Percentiles rank a stretch among this genome's conserved stretches.
phyloP scores from a whole-genome alignment of 1,140 invertebrate species.

The Eupristina koningsbergeri region DNA sequence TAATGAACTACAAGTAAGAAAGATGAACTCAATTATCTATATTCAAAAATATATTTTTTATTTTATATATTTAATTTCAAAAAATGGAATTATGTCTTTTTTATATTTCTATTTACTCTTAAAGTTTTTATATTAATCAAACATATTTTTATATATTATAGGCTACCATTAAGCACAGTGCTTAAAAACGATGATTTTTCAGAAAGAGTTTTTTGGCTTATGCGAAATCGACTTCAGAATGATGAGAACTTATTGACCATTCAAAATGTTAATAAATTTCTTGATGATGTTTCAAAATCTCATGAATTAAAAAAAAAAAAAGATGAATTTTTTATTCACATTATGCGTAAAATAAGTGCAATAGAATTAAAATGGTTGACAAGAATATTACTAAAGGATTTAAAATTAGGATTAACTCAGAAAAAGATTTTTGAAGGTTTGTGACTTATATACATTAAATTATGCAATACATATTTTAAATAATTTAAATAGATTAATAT shows the following conservation, averaged over 20 bases:
- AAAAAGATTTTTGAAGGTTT: slow-evolving; percentile 78
- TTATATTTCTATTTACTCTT: neutral
- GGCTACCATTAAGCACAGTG: neutral
- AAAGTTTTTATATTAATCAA: neutral
- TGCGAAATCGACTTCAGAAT: slow-evolving; percentile 78
- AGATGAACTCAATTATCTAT: too few species aligned
- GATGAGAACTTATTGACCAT: slow-evolving; percentile 74
- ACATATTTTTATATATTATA: neutral
- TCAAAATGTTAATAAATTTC: slow-evolving; percentile 78
- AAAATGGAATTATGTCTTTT: neutral
- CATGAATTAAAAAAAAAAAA: slow-evolving; percentile 73
- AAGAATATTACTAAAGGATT: slow-evolving; percentile 88
- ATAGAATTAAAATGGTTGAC: slow-evolving; percentile 92
- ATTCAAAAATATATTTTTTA: too few species aligned
- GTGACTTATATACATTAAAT: slow-evolving; percentile 65
- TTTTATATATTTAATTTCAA: neutral
- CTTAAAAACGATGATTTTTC: slow-evolving; percentile 78
- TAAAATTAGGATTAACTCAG: slow-evolving; percentile 82
- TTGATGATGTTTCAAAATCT: slow-evolving; percentile 80
- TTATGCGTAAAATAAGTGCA: slow-evolving; percentile 65
- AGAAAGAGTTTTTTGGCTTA: slow-evolving; percentile 79
- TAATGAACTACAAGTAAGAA: slow-evolving; percentile 75
- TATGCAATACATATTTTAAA: neutral
- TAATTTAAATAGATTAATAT: neutral
- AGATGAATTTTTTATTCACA: slow-evolving; percentile 54